A percentile compares a stretch with the other conserved stretches of the same genome.
Evolutionary conservation across 1,140 invertebrate species (phyloP).

Genomic region (Lepidurus arcticus): DNA sequence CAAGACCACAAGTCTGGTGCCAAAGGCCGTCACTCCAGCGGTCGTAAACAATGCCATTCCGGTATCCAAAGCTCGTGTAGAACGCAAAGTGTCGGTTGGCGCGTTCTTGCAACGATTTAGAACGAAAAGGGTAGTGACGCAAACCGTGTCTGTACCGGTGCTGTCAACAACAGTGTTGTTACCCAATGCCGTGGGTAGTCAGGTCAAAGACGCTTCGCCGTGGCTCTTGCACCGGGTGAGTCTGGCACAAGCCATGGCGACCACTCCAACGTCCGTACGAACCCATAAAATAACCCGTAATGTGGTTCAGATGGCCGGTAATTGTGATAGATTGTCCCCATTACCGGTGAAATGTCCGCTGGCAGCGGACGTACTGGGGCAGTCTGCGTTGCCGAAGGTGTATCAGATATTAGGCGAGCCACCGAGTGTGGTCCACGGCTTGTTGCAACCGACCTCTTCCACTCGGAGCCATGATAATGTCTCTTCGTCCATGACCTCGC

Average conservation of each 20-base stretch:
- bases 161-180: background rate
- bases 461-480: constrained; percentile 3
- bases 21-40: background rate
- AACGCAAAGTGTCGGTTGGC: constrained; percentile 12
- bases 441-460: background rate
- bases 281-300: background rate
- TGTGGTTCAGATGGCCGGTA: background rate
- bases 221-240: background rate
- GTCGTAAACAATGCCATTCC: background rate
- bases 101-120: constrained; percentile 2
- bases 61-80: background rate
- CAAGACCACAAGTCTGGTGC: constrained; percentile 1
- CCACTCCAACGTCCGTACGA: background rate
- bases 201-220: background rate
- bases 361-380: background rate
- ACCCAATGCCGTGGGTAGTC: background rate
- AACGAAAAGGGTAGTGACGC: background rate
- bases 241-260: background rate
- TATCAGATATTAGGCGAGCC: constrained; percentile 32
- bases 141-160: background rate
- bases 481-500: background rate
- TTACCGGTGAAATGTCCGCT: background rate
- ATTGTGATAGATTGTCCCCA: background rate
- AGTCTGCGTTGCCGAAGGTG: constrained; percentile 19
- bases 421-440: constrained; percentile 33